Evolutionary conservation across 2,113 vertebrate genomes (phyloP).

Genomic region (Lepisosteus oculatus): DNA sequence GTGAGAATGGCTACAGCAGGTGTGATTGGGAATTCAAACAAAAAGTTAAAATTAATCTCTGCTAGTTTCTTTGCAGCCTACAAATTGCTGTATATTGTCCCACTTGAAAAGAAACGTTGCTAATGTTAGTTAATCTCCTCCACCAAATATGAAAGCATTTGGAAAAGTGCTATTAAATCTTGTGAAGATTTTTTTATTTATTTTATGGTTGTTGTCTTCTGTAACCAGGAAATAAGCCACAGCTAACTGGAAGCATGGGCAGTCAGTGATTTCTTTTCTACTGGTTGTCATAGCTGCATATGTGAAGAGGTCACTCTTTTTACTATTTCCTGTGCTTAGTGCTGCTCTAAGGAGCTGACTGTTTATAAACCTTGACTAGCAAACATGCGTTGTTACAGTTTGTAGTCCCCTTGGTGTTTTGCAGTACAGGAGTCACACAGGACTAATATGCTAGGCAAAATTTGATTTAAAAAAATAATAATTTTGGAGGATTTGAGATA

Average conservation of each 20-base stretch:
- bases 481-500: too few species aligned
- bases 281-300: not conserved
- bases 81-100: too few species aligned
- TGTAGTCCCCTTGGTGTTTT: too few species aligned
- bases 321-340: slow-evolving; percentile 1
- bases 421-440: too few species aligned
- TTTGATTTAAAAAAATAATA: too few species aligned
- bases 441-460: too few species aligned
- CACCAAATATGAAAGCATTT: not conserved
- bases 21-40: too few species aligned
- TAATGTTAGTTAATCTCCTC: too few species aligned
- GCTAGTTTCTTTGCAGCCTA: too few species aligned
- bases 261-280: not conserved
- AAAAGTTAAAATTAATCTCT: too few species aligned
- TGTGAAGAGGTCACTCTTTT: slow-evolving; percentile 3
- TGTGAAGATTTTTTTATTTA: slow-evolving; percentile 15
- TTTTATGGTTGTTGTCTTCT: not conserved
- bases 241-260: not conserved
- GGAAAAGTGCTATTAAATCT: not conserved
- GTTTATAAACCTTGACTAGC: not conserved
- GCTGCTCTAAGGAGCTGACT: not conserved
- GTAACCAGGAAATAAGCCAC: slow-evolving; percentile 16
- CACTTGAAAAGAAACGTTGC: too few species aligned
- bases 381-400: not conserved
- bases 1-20: too few species aligned